Evolutionary conservation across 2,113 vertebrate species (phyloP).

Genomic region (Toxostoma redivivum): DNA sequence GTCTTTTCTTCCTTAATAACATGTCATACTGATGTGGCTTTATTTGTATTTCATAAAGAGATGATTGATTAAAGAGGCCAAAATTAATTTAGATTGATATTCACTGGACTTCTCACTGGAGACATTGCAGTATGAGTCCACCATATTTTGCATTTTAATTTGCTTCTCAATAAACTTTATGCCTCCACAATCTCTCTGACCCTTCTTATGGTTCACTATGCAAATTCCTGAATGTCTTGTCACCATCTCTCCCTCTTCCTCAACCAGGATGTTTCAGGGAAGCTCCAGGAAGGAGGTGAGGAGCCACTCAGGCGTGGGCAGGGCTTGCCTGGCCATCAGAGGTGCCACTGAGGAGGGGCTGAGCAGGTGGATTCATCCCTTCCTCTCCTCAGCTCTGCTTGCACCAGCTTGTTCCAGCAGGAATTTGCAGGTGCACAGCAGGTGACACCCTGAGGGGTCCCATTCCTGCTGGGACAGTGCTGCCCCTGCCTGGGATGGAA

Average conservation of each 20-base stretch:
- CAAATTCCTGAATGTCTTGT: not conserved
- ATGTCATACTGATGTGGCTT: slow-evolving; percentile 35
- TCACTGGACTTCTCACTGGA: not conserved
- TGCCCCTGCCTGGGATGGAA: not conserved
- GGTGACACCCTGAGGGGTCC: not conserved
- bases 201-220: not conserved
- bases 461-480: not conserved
- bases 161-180: not conserved
- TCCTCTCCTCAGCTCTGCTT: not conserved
- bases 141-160: slow-evolving; percentile 49
- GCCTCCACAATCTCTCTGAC: not conserved
- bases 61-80: slow-evolving; percentile 57
- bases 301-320: not conserved
- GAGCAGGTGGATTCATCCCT: not conserved
- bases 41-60: slow-evolving; percentile 49
- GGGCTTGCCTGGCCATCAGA: not conserved
- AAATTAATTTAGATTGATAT: slow-evolving; percentile 58
- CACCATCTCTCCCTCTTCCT: not conserved
- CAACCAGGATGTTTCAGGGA: too few relatives aligned
- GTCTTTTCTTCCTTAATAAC: slow-evolving; percentile 58
- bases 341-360: not conserved
- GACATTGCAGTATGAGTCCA: not conserved
- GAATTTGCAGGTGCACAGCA: not conserved
- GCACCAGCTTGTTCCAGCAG: not conserved
- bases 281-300: not conserved